phyloP scores from a whole-genome alignment of 2,888 invertebrate genomes.

The Tipula confusa region DNA sequence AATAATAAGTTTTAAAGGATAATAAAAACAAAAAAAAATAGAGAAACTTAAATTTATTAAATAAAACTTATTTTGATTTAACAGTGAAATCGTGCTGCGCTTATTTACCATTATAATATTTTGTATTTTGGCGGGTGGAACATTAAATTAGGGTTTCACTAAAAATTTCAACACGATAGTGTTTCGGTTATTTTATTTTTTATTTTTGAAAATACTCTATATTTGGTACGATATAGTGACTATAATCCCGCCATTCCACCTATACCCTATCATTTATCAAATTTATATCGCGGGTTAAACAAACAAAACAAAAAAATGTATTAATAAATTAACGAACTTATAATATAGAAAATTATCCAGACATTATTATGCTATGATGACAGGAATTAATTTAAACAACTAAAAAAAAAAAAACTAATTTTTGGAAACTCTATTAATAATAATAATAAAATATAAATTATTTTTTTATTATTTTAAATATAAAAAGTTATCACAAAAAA shows the following conservation, averaged over 20 bases:
- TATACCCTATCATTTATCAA: background rate
- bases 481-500: background rate
- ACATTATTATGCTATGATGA: conserved; percentile 1
- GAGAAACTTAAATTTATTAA: conserved; percentile 20
- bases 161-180: background rate
- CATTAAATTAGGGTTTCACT: background rate
- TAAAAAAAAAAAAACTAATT: background rate
- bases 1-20: background rate
- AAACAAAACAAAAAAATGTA: background rate
- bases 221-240: too few relatives aligned
- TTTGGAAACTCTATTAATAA: conserved; percentile 20
- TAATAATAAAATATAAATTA: conserved; percentile 7
- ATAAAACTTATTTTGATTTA: conserved; percentile 29
- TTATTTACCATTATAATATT: background rate
- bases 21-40: too few relatives aligned
- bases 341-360: conserved; percentile 21
- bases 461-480: background rate
- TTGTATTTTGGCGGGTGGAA: background rate
- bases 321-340: conserved; percentile 15
- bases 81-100: background rate
- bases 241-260: background rate
- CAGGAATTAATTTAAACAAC: conserved; percentile 27
- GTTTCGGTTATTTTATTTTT: background rate
- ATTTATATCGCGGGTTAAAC: too few relatives aligned
- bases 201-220: background rate